Evolutionary conservation across 2,888 invertebrate species (phyloP), one percentile per base, ranked within the genome.

Genomic region (Mythimna loreyi): DNA sequence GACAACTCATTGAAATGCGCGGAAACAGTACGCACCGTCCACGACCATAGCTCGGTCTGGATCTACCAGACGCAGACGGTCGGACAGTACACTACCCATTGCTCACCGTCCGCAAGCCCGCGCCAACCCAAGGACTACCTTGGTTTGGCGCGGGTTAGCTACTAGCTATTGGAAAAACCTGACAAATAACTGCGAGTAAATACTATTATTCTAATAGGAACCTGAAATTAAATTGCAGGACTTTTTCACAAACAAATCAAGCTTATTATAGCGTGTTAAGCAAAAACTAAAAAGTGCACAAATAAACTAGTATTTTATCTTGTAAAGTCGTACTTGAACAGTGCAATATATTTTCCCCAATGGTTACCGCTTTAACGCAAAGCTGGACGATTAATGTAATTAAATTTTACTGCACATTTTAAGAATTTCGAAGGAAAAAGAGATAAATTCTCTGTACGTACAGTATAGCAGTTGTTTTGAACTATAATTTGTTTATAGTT

Each of bases 371-470:
- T 78, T 71, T 65, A 73, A 63, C 66, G 80, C 69, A 70, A 77
- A 81, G 67, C 74, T 67, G 52, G 40, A 49, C 69, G 71, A 77
- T 81, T 81, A 81, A 81, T 77, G 71, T 74, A 77, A 81, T 81
- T 81, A 76, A 79, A 71, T 81, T 81, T 81, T 68, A 78, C 66
- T 72, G 68, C 66, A 76, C 75, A 73, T 78, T 75, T 71, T 75
- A 81, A 72, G 75, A 78, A 75, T 71, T 79, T 60, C 58, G 57
- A 70, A 72, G 59, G 49, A 57, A 66, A 57, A 58, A n/a, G 47
- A 47, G 45, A 68, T 56, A 66, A 30, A 79, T 78, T 68, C n/a
- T 56, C 23, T 56, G 59, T 60, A 65, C 11, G 16, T 72, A 36
- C n/a, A n/a, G 21, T 28, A 57, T 23, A 28, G 16, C 7, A 25